Conservation (phyloP, 1,140 invertebrate species). For the Dreissena polymorpha region DNA sequence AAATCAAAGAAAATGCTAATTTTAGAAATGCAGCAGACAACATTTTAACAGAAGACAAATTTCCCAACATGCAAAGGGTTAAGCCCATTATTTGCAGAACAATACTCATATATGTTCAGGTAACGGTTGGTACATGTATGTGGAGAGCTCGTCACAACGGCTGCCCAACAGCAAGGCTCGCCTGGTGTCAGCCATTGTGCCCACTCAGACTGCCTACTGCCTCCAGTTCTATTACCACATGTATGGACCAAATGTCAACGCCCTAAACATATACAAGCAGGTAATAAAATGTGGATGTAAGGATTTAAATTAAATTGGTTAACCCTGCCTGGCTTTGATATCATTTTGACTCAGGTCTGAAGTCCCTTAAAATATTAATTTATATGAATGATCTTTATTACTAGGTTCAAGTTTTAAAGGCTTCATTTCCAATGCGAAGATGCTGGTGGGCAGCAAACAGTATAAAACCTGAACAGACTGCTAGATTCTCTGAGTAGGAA, state of each 20-base stretch:
- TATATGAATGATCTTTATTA: too few species aligned
- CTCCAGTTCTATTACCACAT: conserved; percentile 78
- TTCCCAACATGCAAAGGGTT: too few species aligned
- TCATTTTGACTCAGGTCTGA: not conserved
- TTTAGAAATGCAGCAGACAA: too few species aligned
- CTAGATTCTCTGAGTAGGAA: too few species aligned
- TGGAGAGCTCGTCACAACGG: conserved; percentile 69
- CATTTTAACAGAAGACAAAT: too few species aligned
- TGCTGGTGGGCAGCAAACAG: too few species aligned
- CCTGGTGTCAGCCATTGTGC: conserved; percentile 82
- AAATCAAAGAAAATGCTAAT: too few species aligned
- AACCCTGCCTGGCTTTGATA: not conserved
- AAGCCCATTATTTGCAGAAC: too few species aligned
- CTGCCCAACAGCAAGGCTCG: conserved; percentile 84
- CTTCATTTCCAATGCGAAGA: too few species aligned
- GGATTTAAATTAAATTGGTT: not conserved
- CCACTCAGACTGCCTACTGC: conserved; percentile 59
- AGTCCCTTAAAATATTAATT: too few species aligned
- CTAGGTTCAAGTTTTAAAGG: too few species aligned
- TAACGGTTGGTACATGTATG: conserved; percentile 72
- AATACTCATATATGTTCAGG: conserved; percentile 12
- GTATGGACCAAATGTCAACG: conserved; percentile 75
- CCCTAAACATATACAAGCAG: conserved; percentile 67
- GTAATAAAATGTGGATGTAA: not conserved
- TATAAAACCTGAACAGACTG: too few species aligned